phyloP scores from a whole-genome alignment of 2,888 invertebrate species.

The Zootermopsis nevadensis region DNA sequence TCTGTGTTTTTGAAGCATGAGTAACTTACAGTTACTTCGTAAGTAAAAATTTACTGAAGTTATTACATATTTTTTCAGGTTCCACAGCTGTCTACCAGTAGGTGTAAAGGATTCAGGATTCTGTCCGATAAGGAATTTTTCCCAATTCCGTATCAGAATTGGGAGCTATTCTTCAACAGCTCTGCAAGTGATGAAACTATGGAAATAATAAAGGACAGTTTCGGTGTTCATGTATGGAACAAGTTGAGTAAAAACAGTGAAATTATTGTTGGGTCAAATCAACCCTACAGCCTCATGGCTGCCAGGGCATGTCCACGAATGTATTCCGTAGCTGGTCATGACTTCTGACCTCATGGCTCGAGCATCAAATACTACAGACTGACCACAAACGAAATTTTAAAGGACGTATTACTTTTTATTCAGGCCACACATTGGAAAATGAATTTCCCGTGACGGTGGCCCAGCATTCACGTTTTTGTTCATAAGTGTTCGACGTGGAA shows the following conservation, averaged over 20 bases:
- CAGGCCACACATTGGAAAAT: no score
- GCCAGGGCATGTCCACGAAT: conserved; percentile 64
- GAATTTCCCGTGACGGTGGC: no score
- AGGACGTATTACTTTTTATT: no score
- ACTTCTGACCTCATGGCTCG: conserved; percentile 46
- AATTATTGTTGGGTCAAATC: conserved; percentile 62
- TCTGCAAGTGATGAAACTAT: not conserved
- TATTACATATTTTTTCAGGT: conserved; percentile 45
- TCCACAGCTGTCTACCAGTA: not conserved
- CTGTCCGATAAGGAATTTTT: conserved; percentile 22
- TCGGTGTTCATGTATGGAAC: conserved; percentile 54
- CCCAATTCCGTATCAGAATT: conserved; percentile 43
- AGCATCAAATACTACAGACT: no score
- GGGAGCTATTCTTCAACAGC: conserved; percentile 30
- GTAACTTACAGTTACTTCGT: no score
- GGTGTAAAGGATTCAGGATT: conserved; percentile 21
- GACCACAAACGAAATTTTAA: no score
- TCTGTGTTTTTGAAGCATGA: no score
- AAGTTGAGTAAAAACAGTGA: conserved; percentile 54
- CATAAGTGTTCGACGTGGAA: no score
- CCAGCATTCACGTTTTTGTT: no score
- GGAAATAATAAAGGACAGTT: not conserved
- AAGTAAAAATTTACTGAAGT: no score
- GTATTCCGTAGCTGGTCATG: not conserved
- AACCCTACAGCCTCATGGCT: conserved; percentile 67